phyloP scores from a whole-genome alignment of 2,797 vertebrate genomes.

The Tokudaia muenninki region DNA sequence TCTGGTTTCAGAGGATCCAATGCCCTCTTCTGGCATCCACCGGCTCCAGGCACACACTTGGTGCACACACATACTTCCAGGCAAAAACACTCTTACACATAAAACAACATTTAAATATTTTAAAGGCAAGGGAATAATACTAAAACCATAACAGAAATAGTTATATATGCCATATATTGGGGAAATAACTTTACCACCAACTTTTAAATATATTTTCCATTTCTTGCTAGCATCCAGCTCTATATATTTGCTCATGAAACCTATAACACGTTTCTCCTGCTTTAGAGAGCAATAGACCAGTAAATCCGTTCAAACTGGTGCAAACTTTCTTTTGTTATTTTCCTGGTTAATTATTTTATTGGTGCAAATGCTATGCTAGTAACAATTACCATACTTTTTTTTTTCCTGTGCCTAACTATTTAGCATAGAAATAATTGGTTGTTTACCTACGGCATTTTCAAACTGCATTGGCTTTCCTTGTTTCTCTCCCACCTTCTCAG shows the following conservation, averaged over 20 bases:
- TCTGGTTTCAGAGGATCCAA: neutral
- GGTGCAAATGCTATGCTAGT: neutral
- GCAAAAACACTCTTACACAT: too few relatives aligned
- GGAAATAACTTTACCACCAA: neutral
- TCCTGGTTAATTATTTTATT: neutral
- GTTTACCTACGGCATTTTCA: neutral
- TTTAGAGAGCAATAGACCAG: neutral
- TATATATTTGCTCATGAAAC: neutral
- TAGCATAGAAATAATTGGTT: neutral
- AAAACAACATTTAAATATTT: neutral
- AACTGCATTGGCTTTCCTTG: neutral
- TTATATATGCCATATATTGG: neutral
- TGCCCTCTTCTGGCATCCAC: neutral
- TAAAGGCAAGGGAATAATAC: neutral
- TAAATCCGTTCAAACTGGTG: neutral
- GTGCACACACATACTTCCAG: neutral
- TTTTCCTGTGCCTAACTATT: neutral
- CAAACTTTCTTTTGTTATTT: slow-evolving; percentile 21
- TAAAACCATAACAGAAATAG: slow-evolving; percentile 6
- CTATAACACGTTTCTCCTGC: neutral
- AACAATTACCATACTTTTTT: neutral
- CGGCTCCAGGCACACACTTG: neutral
- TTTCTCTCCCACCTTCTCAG: neutral
- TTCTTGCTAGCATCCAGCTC: slow-evolving; percentile 41
- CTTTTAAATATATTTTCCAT: neutral